Conservation (phyloP, 2,888 invertebrate species). For the Dolichopus griseipennis region DNA sequence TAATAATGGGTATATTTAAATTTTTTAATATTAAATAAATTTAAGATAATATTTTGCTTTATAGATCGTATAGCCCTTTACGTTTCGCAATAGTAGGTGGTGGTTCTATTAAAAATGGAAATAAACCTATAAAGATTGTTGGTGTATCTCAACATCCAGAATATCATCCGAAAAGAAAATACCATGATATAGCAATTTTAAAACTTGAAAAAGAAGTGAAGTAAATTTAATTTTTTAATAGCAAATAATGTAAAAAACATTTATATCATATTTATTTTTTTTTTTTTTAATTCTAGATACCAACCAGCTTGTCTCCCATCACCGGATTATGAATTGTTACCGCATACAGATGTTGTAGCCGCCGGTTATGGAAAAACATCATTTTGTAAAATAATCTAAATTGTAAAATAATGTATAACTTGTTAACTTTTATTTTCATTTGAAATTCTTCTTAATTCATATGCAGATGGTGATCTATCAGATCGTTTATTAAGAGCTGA, state of each 20-base stretch:
- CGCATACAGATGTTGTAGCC: slow-evolving; percentile 30
- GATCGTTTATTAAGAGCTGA: slow-evolving; percentile 40
- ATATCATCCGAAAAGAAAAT: slow-evolving; percentile 7
- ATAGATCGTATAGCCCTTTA: neutral
- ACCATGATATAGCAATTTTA: slow-evolving; percentile 16
- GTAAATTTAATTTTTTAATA: slow-evolving; percentile 4
- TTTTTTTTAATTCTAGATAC: slow-evolving; percentile 27
- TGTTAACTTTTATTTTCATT: too few relatives aligned
- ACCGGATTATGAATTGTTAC: neutral
- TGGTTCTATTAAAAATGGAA: neutral
- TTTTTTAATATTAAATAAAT: neutral
- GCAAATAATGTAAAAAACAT: too few relatives aligned
- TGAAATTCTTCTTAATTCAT: neutral
- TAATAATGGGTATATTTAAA: slow-evolving; percentile 13
- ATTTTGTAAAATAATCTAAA: slow-evolving; percentile 21
- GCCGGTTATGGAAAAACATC: slow-evolving; percentile 41
- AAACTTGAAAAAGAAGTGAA: slow-evolving; percentile 23
- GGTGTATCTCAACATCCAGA: slow-evolving; percentile 18
- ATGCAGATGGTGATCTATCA: slow-evolving; percentile 32
- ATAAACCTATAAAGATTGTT: slow-evolving; percentile 7
- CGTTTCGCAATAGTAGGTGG: neutral
- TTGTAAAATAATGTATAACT: neutral
- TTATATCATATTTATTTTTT: too few relatives aligned
- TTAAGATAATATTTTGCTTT: neutral
- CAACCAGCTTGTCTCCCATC: slow-evolving; percentile 37